phyloP scores from a whole-genome alignment of 2,113 vertebrate genomes.

The Mirounga angustirostris region DNA sequence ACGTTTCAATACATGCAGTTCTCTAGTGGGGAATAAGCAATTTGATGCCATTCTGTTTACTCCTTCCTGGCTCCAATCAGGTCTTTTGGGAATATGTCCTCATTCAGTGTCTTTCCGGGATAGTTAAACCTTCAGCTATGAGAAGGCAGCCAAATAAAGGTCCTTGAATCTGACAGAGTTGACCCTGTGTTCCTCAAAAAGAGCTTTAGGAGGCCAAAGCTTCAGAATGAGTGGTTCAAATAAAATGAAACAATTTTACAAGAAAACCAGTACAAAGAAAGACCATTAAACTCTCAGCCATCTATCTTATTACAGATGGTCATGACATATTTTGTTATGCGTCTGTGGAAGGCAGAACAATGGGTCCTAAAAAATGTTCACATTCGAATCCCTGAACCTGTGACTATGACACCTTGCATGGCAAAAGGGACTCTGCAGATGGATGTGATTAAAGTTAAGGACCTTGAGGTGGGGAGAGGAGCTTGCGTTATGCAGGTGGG shows the following conservation, averaged over 20 bases:
- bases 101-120: constrained; percentile 38
- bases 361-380: background rate
- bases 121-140: constrained; percentile 56
- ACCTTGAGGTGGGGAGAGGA: background rate
- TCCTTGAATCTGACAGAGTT: background rate
- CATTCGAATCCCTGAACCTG: background rate
- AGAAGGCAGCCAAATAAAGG: constrained; percentile 48
- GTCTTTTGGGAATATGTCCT: constrained; percentile 26
- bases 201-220: constrained; percentile 24
- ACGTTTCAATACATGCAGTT: constrained; percentile 46
- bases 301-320: background rate
- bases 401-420: background rate
- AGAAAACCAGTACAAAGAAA: background rate
- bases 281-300: background rate
- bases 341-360: constrained; percentile 14
- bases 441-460: constrained; percentile 1
- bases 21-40: background rate
- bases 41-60: constrained; percentile 7
- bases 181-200: constrained; percentile 48
- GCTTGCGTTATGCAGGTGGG: background rate
- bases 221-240: constrained; percentile 15
- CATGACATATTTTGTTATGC: constrained; percentile 14
- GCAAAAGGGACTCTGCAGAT: background rate
- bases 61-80: background rate
- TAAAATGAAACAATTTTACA: constrained; percentile 16